phyloP scores from a whole-genome alignment of 2,113 vertebrate species.

The Opisthocomus hoazin region DNA sequence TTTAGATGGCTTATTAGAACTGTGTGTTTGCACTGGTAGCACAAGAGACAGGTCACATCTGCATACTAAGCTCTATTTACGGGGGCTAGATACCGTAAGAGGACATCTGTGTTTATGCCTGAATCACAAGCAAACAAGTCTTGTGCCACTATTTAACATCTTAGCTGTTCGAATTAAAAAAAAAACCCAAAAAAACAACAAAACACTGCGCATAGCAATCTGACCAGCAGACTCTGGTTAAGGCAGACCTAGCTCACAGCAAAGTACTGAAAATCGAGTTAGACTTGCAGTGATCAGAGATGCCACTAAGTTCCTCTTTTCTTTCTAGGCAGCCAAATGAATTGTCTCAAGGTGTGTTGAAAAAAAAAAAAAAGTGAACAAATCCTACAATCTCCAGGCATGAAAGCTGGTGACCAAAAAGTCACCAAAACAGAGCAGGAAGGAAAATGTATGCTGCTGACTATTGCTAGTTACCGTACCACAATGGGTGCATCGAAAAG shows the following conservation, averaged over 20 bases:
- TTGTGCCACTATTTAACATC: not conserved
- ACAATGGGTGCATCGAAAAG: fast-evolving
- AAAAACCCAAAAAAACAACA: not conserved
- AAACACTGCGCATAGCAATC: not conserved
- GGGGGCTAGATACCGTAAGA: not conserved
- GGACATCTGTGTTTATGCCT: not conserved
- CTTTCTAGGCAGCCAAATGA: not conserved
- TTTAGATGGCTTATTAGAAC: not conserved
- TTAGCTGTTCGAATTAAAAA: not conserved
- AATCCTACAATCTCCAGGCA: not conserved
- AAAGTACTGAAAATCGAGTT: not conserved
- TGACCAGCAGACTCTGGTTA: not conserved
- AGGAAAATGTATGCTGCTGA: not conserved
- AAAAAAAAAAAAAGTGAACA: too few relatives aligned
- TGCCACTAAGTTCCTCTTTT: not conserved
- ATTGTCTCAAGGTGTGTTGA: not conserved
- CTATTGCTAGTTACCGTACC: not conserved
- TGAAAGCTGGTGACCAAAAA: not conserved
- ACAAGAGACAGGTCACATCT: not conserved
- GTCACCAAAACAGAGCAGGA: not conserved
- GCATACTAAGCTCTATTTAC: not conserved
- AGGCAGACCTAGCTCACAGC: not conserved
- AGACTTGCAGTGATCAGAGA: not conserved
- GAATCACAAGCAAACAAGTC: not conserved
- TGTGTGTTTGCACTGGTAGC: not conserved